Base-by-base conservation (phyloP, 2,113 vertebrate genomes). In the Vulpes lagopus region DNA sequence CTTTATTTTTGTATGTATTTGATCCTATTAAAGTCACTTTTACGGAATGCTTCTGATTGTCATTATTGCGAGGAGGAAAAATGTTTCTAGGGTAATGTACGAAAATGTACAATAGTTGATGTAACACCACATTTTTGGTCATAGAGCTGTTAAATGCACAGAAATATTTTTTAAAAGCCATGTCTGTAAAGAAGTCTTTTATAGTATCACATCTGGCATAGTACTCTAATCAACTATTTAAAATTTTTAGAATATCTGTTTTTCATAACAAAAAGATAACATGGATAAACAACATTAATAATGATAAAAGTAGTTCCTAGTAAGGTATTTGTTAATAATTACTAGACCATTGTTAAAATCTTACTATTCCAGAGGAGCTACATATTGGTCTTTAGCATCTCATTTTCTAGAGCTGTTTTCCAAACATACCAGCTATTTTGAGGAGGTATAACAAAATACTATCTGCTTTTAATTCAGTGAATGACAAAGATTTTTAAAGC, bases 31-130 rank as follows among this genome's bases (percentile, higher is more conserved):
- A 96, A 96, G 84, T 95, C 32, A 94, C 84, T 97, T 95, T 55
- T 87, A 8, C 95, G 60, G 79, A 95, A 67, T 96, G 71, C 94
- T 97, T 95, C 93, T 95, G 76, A 96, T 94, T 96, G 86, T 96
- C 78, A 82, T 94, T 96, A 92, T 96, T 98, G 53, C 32, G 95
- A 88, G 83, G 76, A 95, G 51, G 55, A 85, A 89, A 97, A 93
- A 88, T 94, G 38, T 64, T 93, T 90, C 69, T 91, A 97, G 55
- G 15, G 69, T 94, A 97, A 93, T 82, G 51, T 74, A 80, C 15
- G 91, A 91, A 96, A 97, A 71, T 95, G n/a, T 90, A 60, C 30
- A 91, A 14, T 95, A 83, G 64, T 57, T 73, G 59, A 20, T 65
- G 3, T 91, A 84, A 57, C n/a, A 92, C 51, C 25, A 96, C 71